These are phyloP conservation scores for Callitettix versicolor DNA, from an alignment of 1,140 invertebrate species.

Conservation along the genomic window DNA sequence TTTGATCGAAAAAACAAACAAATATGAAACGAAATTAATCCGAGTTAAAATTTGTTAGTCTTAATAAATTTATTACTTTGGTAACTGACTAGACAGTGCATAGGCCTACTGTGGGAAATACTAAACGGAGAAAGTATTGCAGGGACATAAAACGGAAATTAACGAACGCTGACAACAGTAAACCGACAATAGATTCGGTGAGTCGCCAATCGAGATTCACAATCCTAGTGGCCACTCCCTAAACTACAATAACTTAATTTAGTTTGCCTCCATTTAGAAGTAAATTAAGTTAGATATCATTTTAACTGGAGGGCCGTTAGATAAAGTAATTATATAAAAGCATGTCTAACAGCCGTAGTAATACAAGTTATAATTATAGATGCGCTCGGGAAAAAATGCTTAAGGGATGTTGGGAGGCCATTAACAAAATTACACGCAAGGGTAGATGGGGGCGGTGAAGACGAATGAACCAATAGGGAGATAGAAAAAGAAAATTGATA, in stretches of 20 bases:
- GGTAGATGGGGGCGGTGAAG: not conserved
- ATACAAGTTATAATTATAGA: constrained; percentile 1
- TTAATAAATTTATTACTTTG: too few species aligned
- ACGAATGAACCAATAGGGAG: constrained; percentile 2
- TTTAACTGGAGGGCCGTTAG: not conserved
- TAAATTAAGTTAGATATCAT: not conserved
- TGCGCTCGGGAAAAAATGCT: not conserved
- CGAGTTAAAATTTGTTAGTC: too few species aligned
- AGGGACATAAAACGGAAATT: too few species aligned
- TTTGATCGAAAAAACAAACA: too few species aligned
- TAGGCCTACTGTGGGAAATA: too few species aligned
- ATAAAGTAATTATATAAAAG: not conserved
- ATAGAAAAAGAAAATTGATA: constrained; percentile 6
- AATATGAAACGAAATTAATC: too few species aligned
- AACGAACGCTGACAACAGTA: too few species aligned
- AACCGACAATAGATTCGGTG: too few species aligned
- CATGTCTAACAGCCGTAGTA: not conserved
- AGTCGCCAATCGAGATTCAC: too few species aligned
- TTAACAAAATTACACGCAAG: constrained; percentile 1
- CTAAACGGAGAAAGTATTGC: too few species aligned
- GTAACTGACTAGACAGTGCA: too few species aligned
- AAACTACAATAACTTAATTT: not conserved
- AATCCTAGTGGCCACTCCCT: too few species aligned
- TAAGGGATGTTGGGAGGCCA: not conserved
- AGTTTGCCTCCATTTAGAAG: not conserved